Base-by-base conservation (phyloP, 2,888 invertebrate species). In the Athetis lepigone region DNA sequence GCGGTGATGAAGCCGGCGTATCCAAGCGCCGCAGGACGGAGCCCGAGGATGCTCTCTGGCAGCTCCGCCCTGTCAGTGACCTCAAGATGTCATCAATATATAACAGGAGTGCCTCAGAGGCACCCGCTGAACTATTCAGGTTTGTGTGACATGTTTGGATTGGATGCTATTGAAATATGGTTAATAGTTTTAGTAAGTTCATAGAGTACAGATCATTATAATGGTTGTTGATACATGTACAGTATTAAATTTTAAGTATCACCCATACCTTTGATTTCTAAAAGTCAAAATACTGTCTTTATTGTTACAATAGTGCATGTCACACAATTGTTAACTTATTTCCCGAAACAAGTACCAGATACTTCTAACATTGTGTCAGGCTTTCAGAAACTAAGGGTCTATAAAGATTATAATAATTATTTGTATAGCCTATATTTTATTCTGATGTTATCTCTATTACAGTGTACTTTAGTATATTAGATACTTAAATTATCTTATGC, bases 71-170 rank as follows among this genome's bases (percentile, higher is more conserved):
- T 84, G 96, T 97, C 86, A 97, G 97, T 90, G 98, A 98, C 95
- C 97, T 98, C 91, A 98, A 98, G 95, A 97, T 97, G 95, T 97
- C 97, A 84, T 97, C 97, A 91, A 98, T 98, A 90, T 98, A 98
- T 94, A 98, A 98, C 92, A 96, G 96, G 90, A 97, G 96, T 94
- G 96, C 96, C 82, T 96, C 97, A 54, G 98, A 98, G 93, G 97
- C 97, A 89, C 98, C 98, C 56, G 98, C 98, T 81, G 98, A 98
- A 96, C 95, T 97, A 81, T 97, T 97, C 95, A 96, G 96, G 96
- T 95, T 92, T 90, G 95, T 95, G 88, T 81, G 78, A 55, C 39
- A 58, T 57, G 77, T 83, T 79, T 77, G 52, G 71, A 75, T 70
- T 52, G 52, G 68, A 75, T 64, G 51, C 45, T 47, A 51, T 63